A percentile compares a stretch with the other conserved stretches of the same genome.
phyloP scores from a whole-genome alignment of 2,797 vertebrate genomes.

The Squalus acanthias region DNA sequence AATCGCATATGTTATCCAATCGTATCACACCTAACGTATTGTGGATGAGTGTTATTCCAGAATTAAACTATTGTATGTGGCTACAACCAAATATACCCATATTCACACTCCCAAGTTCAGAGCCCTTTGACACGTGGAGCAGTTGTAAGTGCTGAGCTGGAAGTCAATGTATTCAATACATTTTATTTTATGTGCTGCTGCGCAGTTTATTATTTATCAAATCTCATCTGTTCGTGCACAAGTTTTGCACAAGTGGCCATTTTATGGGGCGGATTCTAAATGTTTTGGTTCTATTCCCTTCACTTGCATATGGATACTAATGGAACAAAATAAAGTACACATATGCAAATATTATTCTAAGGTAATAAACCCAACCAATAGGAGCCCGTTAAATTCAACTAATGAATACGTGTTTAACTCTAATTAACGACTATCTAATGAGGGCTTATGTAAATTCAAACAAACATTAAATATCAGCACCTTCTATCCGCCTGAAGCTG shows the following conservation, averaged over 20 bases:
- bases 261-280: background rate
- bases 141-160: background rate
- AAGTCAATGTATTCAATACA: background rate
- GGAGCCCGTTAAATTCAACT: constrained; percentile 25
- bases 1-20: constrained; percentile 28
- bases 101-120: background rate
- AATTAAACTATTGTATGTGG: background rate
- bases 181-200: background rate
- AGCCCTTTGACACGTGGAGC: background rate
- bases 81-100: background rate
- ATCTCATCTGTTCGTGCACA: background rate
- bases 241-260: background rate
- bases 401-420: constrained; percentile 37
- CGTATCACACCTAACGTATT: constrained; percentile 1
- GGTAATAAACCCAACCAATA: constrained; percentile 29
- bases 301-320: background rate
- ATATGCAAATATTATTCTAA: constrained; percentile 31
- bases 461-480: constrained; percentile 34
- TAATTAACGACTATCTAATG: constrained; percentile 37
- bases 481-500: background rate
- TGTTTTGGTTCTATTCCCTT: background rate
- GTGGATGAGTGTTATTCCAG: background rate
- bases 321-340: background rate
- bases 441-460: constrained; percentile 36
- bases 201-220: background rate